phyloP scores from a whole-genome alignment of 1,140 invertebrate species.

The Aphelinus certus region DNA sequence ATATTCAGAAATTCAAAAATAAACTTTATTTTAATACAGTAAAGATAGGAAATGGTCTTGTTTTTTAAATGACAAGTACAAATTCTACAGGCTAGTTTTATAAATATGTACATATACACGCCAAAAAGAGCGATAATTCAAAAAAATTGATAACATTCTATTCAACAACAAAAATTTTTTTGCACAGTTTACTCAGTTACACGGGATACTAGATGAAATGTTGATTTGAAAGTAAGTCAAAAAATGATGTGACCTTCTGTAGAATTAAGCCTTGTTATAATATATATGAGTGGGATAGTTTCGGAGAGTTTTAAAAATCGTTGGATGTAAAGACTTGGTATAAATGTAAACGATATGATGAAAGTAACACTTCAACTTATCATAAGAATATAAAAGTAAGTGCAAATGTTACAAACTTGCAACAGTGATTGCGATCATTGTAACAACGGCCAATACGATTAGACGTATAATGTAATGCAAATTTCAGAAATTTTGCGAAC shows the following conservation, averaged over 20 bases:
- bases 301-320: conserved; percentile 18
- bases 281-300: conserved; percentile 53
- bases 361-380: conserved; percentile 13
- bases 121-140: conserved; percentile 40
- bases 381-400: conserved; percentile 29
- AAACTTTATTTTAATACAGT: conserved; percentile 55
- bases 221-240: conserved; percentile 26
- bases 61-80: conserved; percentile 59
- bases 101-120: conserved; percentile 60
- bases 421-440: background rate
- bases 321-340: conserved; percentile 7
- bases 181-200: conserved; percentile 22
- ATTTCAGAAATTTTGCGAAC: no score
- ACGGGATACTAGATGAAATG: conserved; percentile 18
- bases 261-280: conserved; percentile 29
- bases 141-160: conserved; percentile 11
- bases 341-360: conserved; percentile 16
- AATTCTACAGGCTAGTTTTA: conserved; percentile 58
- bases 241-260: conserved; percentile 25
- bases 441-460: no score
- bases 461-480: no score
- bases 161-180: conserved; percentile 22
- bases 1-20: conserved; percentile 56
- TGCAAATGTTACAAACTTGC: background rate
- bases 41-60: conserved; percentile 57